phyloP scores from a whole-genome alignment of 2,797 vertebrate species.

The Amniataba percoides region DNA sequence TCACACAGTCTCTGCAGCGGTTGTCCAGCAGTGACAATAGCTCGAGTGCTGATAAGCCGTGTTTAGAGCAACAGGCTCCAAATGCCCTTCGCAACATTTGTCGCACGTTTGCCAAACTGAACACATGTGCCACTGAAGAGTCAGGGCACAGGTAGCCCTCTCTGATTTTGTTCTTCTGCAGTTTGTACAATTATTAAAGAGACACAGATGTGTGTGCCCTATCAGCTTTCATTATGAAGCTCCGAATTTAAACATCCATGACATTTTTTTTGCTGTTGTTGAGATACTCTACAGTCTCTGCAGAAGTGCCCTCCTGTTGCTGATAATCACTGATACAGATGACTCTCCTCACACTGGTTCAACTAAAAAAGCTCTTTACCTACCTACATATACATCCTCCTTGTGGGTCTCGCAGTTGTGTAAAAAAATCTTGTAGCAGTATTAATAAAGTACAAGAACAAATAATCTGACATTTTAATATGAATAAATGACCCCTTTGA shows the following conservation, averaged over 20 bases:
- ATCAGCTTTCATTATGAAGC: background rate
- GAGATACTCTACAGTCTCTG: background rate
- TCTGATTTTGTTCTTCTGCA: background rate
- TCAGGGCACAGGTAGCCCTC: background rate
- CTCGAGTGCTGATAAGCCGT: constrained; percentile 67
- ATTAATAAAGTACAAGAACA: background rate
- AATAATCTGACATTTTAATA: constrained; percentile 9
- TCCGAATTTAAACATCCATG: background rate
- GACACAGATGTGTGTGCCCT: too few species aligned
- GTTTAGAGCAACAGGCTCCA: constrained; percentile 46
- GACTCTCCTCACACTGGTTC: background rate
- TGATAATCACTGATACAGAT: background rate
- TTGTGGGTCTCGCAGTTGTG: background rate
- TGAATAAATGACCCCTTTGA: background rate
- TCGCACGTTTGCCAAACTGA: constrained; percentile 13
- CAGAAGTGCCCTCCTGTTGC: background rate
- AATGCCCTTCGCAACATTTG: constrained; percentile 34
- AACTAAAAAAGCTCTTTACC: background rate
- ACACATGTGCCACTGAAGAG: background rate
- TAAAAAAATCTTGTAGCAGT: background rate
- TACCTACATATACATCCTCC: background rate
- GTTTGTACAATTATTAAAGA: too few species aligned
- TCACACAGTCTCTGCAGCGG: constrained; percentile 43
- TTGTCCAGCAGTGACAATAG: constrained; percentile 57
- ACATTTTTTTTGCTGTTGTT: background rate